A percentile compares a stretch with the other conserved stretches of the same genome.
These are phyloP conservation scores for Channa striata DNA, from an alignment of 2,797 vertebrate genomes.

Conservation along the genomic window DNA sequence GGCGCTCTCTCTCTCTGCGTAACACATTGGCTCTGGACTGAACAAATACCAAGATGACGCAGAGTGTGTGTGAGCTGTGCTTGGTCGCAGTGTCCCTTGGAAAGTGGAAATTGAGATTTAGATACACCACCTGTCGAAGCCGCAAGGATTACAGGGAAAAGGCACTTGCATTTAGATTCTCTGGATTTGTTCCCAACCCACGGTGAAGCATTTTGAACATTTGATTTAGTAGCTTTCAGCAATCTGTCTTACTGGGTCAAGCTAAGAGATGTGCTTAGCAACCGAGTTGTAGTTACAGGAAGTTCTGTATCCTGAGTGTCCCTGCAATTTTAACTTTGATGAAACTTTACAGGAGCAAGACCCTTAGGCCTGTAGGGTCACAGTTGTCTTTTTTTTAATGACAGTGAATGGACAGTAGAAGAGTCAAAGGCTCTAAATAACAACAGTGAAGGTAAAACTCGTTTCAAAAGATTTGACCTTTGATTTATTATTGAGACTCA, in stretches of 20 bases:
- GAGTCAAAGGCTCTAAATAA: not conserved
- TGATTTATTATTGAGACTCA: not conserved
- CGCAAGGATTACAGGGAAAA: slow-evolving; percentile 20
- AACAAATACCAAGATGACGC: slow-evolving; percentile 26
- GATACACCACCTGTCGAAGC: slow-evolving; percentile 26
- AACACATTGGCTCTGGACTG: slow-evolving; percentile 1
- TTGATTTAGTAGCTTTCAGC: slow-evolving; percentile 22
- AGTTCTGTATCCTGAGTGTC: slow-evolving; percentile 10
- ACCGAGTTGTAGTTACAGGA: slow-evolving; percentile 14
- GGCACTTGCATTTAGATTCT: slow-evolving; percentile 1
- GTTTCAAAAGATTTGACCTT: not conserved
- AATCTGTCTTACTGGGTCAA: slow-evolving; percentile 17
- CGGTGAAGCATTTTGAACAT: slow-evolving; percentile 14
- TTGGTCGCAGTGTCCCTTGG: slow-evolving; percentile 8
- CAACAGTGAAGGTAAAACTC: not conserved
- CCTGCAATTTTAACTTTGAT: not conserved
- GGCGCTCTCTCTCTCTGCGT: slow-evolving; percentile 30
- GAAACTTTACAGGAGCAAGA: too few species aligned
- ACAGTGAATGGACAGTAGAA: not conserved
- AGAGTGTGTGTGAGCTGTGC: slow-evolving; percentile 1
- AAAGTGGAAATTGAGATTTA: slow-evolving; percentile 8
- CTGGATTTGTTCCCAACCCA: slow-evolving; percentile 28
- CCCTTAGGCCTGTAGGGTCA: not conserved
- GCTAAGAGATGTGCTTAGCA: slow-evolving; percentile 16
- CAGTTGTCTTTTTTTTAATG: not conserved